A percentile compares a stretch with the other conserved stretches of the same genome.
Conservation (phyloP, 1,140 invertebrate genomes). For the Aphaenogaster ashmeadi region DNA sequence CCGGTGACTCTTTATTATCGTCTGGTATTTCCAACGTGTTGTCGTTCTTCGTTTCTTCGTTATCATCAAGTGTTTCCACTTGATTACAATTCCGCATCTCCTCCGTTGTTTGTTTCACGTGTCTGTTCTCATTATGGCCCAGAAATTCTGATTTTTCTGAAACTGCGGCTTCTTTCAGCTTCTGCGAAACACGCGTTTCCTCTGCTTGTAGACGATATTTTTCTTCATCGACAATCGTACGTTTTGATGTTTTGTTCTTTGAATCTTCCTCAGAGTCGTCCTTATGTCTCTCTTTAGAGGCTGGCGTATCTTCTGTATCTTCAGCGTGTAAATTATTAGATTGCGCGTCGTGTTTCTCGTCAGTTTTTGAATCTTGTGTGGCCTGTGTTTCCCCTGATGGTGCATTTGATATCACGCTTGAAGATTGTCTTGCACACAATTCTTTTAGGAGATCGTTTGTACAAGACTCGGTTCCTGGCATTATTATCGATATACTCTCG, state of each 20-base stretch:
- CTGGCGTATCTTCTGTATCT: background rate
- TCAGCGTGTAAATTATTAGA: background rate
- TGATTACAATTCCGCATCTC: background rate
- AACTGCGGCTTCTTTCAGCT: background rate
- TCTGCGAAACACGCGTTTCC: background rate
- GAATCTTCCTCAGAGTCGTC: background rate
- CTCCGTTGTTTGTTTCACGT: background rate
- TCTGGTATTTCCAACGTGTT: background rate
- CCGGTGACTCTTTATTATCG: background rate
- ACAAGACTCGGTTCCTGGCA: conserved; percentile 74
- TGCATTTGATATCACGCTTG: conserved; percentile 78
- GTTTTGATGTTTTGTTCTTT: conserved; percentile 1
- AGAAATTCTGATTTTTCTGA: conserved; percentile 11
- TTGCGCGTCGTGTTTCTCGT: conserved; percentile 27
- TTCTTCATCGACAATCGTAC: background rate
- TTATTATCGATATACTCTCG: conserved; percentile 79
- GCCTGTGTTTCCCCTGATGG: conserved; percentile 42
- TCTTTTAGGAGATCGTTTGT: conserved; percentile 67
- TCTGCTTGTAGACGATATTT: background rate
- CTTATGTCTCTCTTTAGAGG: background rate
- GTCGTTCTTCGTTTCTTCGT: conserved; percentile 18
- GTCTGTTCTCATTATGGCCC: background rate
- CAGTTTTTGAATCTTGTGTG: background rate
- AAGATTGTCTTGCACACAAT: conserved; percentile 69
- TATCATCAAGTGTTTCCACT: background rate